Percentiles rank a stretch among this genome's conserved stretches.
These are phyloP conservation scores for Rhorus exstirpatorius DNA, from an alignment of 2,888 invertebrate species.

Conservation along the genomic window DNA sequence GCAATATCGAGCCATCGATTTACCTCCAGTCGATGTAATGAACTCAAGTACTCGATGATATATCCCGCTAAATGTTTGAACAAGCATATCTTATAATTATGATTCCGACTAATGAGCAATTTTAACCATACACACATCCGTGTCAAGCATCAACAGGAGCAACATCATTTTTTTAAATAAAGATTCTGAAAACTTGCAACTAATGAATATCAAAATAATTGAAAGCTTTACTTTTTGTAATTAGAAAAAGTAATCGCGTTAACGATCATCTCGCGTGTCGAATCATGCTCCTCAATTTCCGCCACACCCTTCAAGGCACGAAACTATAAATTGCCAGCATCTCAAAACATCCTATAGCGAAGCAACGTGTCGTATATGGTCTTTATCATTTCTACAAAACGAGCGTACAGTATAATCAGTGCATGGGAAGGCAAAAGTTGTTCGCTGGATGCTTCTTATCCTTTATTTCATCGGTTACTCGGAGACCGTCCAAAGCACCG, in stretches of 20 bases:
- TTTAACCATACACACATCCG: neutral
- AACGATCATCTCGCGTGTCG: slow-evolving; percentile 43
- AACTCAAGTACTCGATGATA: no score
- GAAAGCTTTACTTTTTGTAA: neutral
- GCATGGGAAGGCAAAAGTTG: no score
- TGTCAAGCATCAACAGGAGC: neutral
- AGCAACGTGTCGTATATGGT: no score
- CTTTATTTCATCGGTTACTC: no score
- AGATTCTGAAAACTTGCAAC: neutral
- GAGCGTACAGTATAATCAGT: slow-evolving; percentile 6
- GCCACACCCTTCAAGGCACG: neutral
- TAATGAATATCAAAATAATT: neutral
- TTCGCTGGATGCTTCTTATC: no score
- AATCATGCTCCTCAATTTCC: neutral
- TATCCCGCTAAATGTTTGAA: no score
- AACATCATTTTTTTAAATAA: neutral
- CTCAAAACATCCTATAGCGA: neutral
- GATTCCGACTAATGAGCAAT: no score
- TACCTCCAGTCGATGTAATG: no score
- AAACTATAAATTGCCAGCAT: neutral
- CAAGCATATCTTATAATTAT: no score
- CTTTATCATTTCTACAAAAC: slow-evolving; percentile 2
- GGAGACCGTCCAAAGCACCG: no score
- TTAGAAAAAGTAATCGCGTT: neutral
- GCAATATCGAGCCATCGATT: no score